phyloP scores from a whole-genome alignment of 2,888 invertebrate species.

The Diarsia brunnea region DNA sequence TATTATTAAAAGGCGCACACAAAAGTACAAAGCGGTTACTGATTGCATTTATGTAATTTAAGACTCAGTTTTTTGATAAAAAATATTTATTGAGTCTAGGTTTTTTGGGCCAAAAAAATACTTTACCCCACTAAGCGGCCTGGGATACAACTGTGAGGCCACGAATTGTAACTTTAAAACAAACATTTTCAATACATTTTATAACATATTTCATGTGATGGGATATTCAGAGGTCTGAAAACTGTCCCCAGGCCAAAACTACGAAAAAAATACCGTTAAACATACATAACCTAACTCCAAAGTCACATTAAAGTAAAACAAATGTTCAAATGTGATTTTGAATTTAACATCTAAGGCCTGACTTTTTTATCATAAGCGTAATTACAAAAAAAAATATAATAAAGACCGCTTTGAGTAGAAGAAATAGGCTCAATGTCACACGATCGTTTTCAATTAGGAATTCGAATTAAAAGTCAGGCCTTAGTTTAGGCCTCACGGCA shows the following conservation, averaged over 20 bases:
- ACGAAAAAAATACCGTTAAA: conserved; percentile 59
- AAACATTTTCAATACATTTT: conserved; percentile 24
- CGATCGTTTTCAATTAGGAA: conserved; percentile 70
- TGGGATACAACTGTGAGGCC: conserved; percentile 41
- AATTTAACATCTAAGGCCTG: conserved; percentile 73
- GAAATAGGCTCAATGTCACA: conserved; percentile 53
- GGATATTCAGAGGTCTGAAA: conserved; percentile 31
- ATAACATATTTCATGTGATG: conserved; percentile 37
- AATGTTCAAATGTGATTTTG: conserved; percentile 86
- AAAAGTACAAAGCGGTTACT: conserved; percentile 58
- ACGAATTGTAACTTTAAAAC: conserved; percentile 39
- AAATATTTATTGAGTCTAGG: conserved; percentile 65
- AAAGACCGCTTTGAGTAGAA: conserved; percentile 66
- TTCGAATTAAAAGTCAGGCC: conserved; percentile 76
- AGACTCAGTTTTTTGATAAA: conserved; percentile 65
- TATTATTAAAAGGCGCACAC: conserved; percentile 58
- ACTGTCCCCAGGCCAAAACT: conserved; percentile 37
- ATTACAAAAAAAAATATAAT: conserved; percentile 68
- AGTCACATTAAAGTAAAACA: conserved; percentile 87
- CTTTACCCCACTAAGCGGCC: conserved; percentile 47
- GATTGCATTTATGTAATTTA: conserved; percentile 55
- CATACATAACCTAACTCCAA: conserved; percentile 68
- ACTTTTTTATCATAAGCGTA: conserved; percentile 74
- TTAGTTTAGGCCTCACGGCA: conserved; percentile 53
- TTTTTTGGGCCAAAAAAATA: conserved; percentile 49